A percentile compares a stretch with the other conserved stretches of the same genome.
Evolutionary conservation across 2,888 invertebrate species (phyloP).

Genomic region (Drosophila bunnanda): DNA sequence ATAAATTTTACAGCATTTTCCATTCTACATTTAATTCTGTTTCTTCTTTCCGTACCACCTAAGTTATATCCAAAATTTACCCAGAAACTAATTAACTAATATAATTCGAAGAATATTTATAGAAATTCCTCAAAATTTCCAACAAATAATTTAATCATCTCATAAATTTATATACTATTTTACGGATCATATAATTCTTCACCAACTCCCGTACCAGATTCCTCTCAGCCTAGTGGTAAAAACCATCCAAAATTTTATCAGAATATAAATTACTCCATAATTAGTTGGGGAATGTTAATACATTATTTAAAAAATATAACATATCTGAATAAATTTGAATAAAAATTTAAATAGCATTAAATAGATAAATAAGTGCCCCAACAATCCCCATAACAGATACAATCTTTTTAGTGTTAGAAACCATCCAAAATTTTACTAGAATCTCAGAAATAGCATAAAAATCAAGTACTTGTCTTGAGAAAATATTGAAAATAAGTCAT

Average conservation of each 20-base stretch:
- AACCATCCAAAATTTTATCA: neutral
- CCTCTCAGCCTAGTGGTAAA: conserved; percentile 4
- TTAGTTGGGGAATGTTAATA: neutral
- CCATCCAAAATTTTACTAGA: too few relatives aligned
- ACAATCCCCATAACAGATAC: neutral
- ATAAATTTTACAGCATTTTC: too few relatives aligned
- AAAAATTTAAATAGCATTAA: neutral
- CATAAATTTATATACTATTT: neutral
- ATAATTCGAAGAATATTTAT: neutral
- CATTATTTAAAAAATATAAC: neutral
- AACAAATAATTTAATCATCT: neutral
- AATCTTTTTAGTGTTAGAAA: neutral
- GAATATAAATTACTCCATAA: neutral
- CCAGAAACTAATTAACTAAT: neutral
- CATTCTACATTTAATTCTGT: too few relatives aligned
- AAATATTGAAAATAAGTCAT: neutral
- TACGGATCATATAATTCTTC: rapidly evolving
- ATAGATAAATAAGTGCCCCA: neutral
- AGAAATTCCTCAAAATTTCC: neutral
- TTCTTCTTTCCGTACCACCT: too few relatives aligned
- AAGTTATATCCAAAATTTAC: neutral
- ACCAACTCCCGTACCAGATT: neutral
- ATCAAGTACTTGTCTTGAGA: neutral
- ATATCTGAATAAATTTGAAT: neutral
- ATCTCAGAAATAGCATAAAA: neutral